Conservation (phyloP, 2,797 vertebrate genomes). For the Tragelaphus eurycerus region DNA sequence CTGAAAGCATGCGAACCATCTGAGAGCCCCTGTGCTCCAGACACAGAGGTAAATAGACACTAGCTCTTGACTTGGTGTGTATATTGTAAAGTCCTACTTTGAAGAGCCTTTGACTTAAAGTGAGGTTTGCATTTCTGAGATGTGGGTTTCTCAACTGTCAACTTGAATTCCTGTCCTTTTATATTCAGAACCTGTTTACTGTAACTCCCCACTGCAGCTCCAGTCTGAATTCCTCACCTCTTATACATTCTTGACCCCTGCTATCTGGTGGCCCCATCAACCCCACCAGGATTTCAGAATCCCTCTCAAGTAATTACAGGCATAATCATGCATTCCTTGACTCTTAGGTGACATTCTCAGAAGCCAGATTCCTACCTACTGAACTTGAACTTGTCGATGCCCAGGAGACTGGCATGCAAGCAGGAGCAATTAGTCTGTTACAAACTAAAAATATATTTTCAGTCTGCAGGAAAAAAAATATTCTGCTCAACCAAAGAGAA, state of each 20-base stretch:
- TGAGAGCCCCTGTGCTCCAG: not conserved
- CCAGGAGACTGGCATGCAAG: constrained; percentile 1
- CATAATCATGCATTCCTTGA: constrained; percentile 50
- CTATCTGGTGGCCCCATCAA: constrained; percentile 23
- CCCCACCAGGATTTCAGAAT: constrained; percentile 8
- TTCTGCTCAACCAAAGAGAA: constrained; percentile 48
- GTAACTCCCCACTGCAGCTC: not conserved
- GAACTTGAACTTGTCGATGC: constrained; percentile 47
- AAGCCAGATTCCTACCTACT: constrained; percentile 29
- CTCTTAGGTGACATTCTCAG: constrained; percentile 34
- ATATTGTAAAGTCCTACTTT: not conserved
- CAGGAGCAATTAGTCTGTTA: constrained; percentile 44
- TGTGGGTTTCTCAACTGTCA: constrained; percentile 15
- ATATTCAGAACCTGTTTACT: constrained; percentile 15
- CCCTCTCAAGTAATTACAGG: constrained; percentile 51
- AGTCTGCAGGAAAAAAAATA: not conserved
- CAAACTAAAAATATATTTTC: constrained; percentile 40
- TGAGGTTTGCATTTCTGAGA: constrained; percentile 55
- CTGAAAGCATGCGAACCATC: not conserved
- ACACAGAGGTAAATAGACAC: not conserved
- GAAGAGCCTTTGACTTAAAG: constrained; percentile 34
- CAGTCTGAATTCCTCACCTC: constrained; percentile 33
- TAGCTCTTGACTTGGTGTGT: not conserved
- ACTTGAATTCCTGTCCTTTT: constrained; percentile 32
- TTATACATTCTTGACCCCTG: constrained; percentile 39